Evolutionary conservation across 2,797 vertebrate genomes (phyloP).

Genomic region (Pelobates cultripes): DNA sequence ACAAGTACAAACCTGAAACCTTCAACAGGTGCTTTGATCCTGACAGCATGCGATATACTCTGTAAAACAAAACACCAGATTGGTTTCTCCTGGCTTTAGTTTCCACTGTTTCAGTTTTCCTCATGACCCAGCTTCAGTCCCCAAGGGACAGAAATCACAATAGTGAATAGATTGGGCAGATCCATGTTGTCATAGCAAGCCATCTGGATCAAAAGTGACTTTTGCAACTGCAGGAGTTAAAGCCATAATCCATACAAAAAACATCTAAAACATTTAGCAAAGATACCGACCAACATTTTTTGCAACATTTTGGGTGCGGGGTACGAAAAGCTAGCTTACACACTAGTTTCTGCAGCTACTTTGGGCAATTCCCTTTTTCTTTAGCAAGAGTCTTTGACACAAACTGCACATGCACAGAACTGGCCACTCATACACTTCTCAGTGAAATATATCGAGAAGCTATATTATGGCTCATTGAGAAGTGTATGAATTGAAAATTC

Average conservation of each 20-base stretch:
- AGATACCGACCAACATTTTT: too few relatives aligned
- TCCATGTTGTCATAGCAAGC: conserved; percentile 19
- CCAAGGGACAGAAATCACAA: conserved; percentile 35
- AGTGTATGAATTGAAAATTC: too few relatives aligned
- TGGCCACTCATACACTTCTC: too few relatives aligned
- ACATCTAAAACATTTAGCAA: too few relatives aligned
- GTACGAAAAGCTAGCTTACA: too few relatives aligned
- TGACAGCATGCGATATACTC: conserved; percentile 20
- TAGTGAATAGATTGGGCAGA: conserved; percentile 27
- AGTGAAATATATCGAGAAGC: too few relatives aligned
- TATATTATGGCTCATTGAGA: too few relatives aligned
- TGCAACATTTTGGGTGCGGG: too few relatives aligned
- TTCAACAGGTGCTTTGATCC: conserved; percentile 54
- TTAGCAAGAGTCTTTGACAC: too few relatives aligned
- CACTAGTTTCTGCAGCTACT: too few relatives aligned
- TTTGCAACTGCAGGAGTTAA: conserved; percentile 11
- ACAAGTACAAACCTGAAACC: conserved; percentile 54
- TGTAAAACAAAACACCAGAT: conserved; percentile 48
- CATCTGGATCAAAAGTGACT: conserved; percentile 31
- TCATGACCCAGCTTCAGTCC: conserved; percentile 45
- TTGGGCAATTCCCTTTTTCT: too few relatives aligned
- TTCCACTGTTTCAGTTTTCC: conserved; percentile 42
- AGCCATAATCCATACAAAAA: not conserved
- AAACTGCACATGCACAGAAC: too few relatives aligned
- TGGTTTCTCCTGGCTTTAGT: conserved; percentile 32